phyloP scores from a whole-genome alignment of 2,888 invertebrate species.

The Busseola fusca region DNA sequence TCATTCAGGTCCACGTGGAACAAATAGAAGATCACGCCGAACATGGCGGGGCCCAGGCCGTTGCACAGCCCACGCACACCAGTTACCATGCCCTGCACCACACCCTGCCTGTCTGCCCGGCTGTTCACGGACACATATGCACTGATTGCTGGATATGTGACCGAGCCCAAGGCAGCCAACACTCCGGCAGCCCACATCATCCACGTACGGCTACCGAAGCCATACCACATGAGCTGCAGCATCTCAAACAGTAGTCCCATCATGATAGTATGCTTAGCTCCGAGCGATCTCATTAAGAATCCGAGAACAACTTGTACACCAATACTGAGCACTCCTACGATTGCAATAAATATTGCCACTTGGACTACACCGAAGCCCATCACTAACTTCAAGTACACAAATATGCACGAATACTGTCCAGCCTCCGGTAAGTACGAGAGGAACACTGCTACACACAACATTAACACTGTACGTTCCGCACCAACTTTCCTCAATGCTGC shows the following conservation, averaged over 20 bases:
- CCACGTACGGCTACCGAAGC: slow-evolving; percentile 98
- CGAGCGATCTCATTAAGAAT: slow-evolving; percentile 94
- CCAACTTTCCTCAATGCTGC: slow-evolving; percentile 97
- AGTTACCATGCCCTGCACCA: slow-evolving; percentile 99
- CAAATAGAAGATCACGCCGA: slow-evolving; percentile 99
- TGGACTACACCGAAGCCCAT: slow-evolving; percentile 98
- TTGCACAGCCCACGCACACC: slow-evolving; percentile 99
- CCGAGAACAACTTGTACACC: slow-evolving; percentile 97
- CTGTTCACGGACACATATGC: slow-evolving; percentile 99
- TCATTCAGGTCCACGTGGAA: slow-evolving; percentile 99
- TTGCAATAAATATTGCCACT: slow-evolving; percentile 99
- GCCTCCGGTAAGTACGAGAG: slow-evolving; percentile 99
- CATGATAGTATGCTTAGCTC: slow-evolving; percentile 99
- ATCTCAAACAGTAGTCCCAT: slow-evolving; percentile 98
- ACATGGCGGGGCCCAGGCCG: slow-evolving; percentile 99
- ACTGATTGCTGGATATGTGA: slow-evolving; percentile 99
- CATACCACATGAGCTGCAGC: slow-evolving; percentile 99
- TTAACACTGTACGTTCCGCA: slow-evolving; percentile 97
- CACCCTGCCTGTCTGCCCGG: slow-evolving; percentile 98
- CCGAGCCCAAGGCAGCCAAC: slow-evolving; percentile 97
- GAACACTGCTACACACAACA: slow-evolving; percentile 99
- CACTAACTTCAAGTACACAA: slow-evolving; percentile 99
- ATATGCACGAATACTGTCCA: slow-evolving; percentile 99
- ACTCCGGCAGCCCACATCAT: slow-evolving; percentile 99
- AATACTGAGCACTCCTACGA: slow-evolving; percentile 98